A percentile compares a stretch with the other conserved stretches of the same genome.
Evolutionary conservation across 1,140 invertebrate species (phyloP).

Genomic region (Drosophila guanche): DNA sequence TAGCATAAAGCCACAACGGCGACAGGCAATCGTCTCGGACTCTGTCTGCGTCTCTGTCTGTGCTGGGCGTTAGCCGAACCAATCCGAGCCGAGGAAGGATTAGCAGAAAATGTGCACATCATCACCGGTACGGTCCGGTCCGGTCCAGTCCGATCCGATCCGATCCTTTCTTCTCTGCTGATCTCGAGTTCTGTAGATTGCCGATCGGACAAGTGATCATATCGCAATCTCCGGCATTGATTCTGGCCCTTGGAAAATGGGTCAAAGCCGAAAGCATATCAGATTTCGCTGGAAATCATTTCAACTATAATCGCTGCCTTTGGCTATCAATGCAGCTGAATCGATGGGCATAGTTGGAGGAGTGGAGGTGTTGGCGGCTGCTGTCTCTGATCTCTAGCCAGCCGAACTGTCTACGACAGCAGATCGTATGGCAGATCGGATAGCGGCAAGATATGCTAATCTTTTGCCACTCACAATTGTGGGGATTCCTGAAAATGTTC

Average conservation of each 20-base stretch:
- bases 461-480: constrained; percentile 31
- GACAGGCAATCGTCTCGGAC: constrained; percentile 52
- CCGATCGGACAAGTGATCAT: constrained; percentile 73
- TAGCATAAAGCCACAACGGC: constrained; percentile 82
- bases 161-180: constrained; percentile 24
- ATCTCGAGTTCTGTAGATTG: constrained; percentile 45
- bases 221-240: constrained; percentile 37
- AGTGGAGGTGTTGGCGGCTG: constrained; percentile 32
- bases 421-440: constrained; percentile 11
- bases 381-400: constrained; percentile 25
- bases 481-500: constrained; percentile 3
- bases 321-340: constrained; percentile 65
- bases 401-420: constrained; percentile 45
- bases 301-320: constrained; percentile 47
- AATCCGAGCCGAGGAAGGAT: constrained; percentile 51
- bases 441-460: constrained; percentile 35
- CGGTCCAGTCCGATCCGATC: constrained; percentile 17
- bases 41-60: constrained; percentile 42
- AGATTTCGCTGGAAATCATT: constrained; percentile 65
- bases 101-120: constrained; percentile 77
- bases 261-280: constrained; percentile 42
- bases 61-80: constrained; percentile 58
- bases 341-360: constrained; percentile 2
- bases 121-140: constrained; percentile 26
- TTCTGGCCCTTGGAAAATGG: constrained; percentile 36